Evolutionary conservation across 2,113 vertebrate species (phyloP), one percentile per base, ranked within the genome.

Genomic region (Hemicordylus capensis): DNA sequence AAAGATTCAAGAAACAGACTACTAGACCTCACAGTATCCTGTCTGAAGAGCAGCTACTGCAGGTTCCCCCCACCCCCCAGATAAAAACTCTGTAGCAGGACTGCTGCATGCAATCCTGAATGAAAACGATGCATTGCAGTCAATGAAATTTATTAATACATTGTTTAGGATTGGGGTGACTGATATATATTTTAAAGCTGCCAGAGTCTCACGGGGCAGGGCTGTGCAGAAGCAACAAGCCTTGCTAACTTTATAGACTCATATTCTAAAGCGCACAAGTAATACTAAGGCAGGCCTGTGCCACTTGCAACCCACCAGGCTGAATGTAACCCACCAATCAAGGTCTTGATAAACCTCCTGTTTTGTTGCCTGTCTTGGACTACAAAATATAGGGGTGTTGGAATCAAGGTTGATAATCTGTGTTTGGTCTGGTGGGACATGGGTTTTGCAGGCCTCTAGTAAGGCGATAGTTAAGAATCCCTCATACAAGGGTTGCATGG

Each of bases 401-500:
- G 28, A n/a, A 1, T 44, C 7, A 9, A 42, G 48, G 37, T 66
- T 85, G 34, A 9, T 72, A 42, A 22, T 24, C 24, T 51, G 46
- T 63, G 44, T 61, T 63, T 80, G 31, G 24, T n/a, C 48, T 73
- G 56, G 67, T 20, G 31, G 26, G 58, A 7, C 42, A 80, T n/a
- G 58, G 5, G 19, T 9, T 64, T 34, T 34, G 4, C 56, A 73
- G 67, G n/a, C 58, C 76, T 63, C 76, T 73, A 72, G 56, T 78
- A 78, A 85, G 84, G 84, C 84, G 80, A 72, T 19, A 11, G 22
- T 51, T n/a, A 72, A 61, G 67, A 63, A 31, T 67, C n/a, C 66
- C 66, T 56, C 70, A 37, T 37, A 69, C 64, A 61, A 72, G 59
- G 73, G 31, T 51, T 31, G 59, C 6, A 28, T 44, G 42, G 28